phyloP scores from a whole-genome alignment of 2,888 invertebrate species.

The Cantharis lateralis region DNA sequence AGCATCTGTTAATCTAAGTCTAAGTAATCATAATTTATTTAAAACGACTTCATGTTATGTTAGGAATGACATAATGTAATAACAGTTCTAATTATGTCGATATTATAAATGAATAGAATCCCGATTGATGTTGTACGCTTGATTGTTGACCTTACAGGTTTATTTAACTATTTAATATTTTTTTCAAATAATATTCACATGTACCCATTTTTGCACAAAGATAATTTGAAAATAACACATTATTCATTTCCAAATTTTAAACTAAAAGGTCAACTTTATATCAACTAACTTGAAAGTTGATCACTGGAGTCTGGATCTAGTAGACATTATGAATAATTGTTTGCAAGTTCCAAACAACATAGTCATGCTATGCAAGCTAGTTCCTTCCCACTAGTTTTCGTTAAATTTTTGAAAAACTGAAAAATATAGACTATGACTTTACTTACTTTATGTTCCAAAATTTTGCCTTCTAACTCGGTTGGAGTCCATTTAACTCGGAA shows the following conservation, averaged over 20 bases:
- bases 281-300: no score
- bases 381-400: background rate
- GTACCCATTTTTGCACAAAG: no score
- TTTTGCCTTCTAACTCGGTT: slow-evolving; percentile 76
- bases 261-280: no score
- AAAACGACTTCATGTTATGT: background rate
- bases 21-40: background rate
- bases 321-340: no score
- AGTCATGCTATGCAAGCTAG: no score
- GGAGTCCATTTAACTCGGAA: slow-evolving; percentile 72
- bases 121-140: background rate
- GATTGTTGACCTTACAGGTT: background rate
- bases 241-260: no score
- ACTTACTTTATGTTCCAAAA: slow-evolving; percentile 84
- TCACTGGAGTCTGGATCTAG: no score
- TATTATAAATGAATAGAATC: background rate
- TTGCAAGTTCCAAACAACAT: no score
- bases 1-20: background rate
- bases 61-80: background rate
- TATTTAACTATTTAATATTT: background rate
- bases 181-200: background rate
- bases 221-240: background rate
- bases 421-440: background rate
- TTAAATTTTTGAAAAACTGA: background rate
- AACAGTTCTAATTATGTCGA: background rate